These are phyloP conservation scores for Gavialis gangeticus DNA, from an alignment of 2,113 vertebrate genomes.

Conservation along the genomic window DNA sequence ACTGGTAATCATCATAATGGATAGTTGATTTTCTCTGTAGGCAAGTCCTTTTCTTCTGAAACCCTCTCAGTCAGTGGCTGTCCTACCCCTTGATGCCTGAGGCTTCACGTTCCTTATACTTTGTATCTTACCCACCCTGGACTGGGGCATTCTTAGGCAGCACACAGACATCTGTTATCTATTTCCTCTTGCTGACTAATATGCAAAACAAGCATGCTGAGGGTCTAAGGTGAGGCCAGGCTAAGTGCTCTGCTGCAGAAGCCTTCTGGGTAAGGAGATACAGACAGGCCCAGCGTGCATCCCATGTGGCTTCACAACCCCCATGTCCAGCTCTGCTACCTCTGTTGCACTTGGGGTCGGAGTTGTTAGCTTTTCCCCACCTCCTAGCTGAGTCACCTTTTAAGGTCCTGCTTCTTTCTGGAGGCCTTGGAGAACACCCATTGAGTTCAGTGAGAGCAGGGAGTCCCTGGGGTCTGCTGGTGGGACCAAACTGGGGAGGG, in stretches of 20 bases:
- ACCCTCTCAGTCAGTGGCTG: background rate
- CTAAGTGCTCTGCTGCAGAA: background rate
- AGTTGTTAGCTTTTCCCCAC: background rate
- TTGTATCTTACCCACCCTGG: background rate
- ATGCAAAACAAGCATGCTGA: background rate
- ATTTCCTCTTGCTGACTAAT: background rate
- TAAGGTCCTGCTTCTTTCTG: accelerated
- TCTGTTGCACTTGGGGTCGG: background rate
- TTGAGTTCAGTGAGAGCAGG: background rate
- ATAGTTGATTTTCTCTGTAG: background rate
- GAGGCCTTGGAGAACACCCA: background rate
- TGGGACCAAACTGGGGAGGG: accelerated
- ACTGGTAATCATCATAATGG: too few species aligned
- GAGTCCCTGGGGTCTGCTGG: background rate
- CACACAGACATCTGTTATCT: accelerated
- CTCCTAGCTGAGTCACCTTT: background rate
- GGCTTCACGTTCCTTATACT: background rate
- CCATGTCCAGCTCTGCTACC: background rate
- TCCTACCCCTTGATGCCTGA: accelerated
- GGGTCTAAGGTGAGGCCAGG: background rate
- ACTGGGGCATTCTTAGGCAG: background rate
- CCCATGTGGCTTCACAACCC: background rate
- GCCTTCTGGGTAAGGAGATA: background rate
- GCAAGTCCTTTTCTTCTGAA: background rate
- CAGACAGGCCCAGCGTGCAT: background rate